These are phyloP conservation scores for Acipenser ruthenus DNA, from an alignment of 2,797 vertebrate species.

Conservation along the genomic window DNA sequence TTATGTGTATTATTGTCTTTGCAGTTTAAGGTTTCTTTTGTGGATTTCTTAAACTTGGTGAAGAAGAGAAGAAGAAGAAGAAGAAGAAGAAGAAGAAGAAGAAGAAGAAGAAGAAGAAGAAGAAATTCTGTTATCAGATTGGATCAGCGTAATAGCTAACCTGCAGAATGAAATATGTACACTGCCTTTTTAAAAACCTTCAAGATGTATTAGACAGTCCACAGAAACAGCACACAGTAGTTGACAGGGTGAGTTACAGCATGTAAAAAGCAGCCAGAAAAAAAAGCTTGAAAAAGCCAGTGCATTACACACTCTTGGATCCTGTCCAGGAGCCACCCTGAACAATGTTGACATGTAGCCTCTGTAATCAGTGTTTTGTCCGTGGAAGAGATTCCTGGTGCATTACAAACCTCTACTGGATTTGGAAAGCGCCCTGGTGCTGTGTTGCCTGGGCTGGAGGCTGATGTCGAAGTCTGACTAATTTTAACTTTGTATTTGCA, in stretches of 20 bases:
- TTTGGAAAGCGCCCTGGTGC: slow-evolving; percentile 20
- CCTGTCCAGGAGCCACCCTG: slow-evolving; percentile 37
- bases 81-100: no score
- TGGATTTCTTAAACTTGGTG: no score
- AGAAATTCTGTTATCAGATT: slow-evolving; percentile 8
- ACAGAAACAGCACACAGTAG: slow-evolving; percentile 36
- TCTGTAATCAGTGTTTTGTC: slow-evolving; percentile 37
- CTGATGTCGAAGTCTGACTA: background rate
- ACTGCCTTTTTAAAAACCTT: slow-evolving; percentile 9
- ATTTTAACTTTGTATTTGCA: slow-evolving; percentile 9
- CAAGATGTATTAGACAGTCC: slow-evolving; percentile 33
- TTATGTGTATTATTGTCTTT: no score
- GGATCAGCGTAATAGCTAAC: no score
- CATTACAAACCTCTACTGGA: slow-evolving; percentile 33
- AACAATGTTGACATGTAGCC: slow-evolving; percentile 54
- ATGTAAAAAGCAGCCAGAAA: slow-evolving; percentile 13
- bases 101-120: slow-evolving; percentile 1
- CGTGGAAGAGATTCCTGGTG: slow-evolving; percentile 40
- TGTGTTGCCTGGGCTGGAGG: background rate
- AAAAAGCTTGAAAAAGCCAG: slow-evolving; percentile 33
- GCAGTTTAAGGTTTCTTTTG: no score
- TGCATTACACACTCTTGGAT: slow-evolving; percentile 39
- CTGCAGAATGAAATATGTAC: no score
- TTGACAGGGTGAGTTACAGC: slow-evolving; percentile 34
- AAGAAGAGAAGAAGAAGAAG: no score